phyloP scores from a whole-genome alignment of 2,888 invertebrate genomes.

The Cepaea hortensis region DNA sequence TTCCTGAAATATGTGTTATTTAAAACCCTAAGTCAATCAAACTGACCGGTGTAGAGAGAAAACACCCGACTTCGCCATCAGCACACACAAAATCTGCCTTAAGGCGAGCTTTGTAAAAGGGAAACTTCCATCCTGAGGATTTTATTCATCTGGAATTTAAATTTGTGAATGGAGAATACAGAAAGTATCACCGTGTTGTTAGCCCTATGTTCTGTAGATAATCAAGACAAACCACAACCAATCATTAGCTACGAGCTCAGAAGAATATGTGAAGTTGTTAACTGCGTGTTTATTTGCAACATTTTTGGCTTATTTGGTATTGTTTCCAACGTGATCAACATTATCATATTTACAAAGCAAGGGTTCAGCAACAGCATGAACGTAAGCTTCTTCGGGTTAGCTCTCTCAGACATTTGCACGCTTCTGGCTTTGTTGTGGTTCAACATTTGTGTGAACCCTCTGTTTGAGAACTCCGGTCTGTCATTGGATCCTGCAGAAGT shows the following conservation, averaged over 20 bases:
- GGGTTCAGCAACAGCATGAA: slow-evolving; percentile 8
- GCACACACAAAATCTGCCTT: no score
- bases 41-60: no score
- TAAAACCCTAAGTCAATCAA: no score
- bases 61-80: no score
- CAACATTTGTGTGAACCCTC: slow-evolving; percentile 24
- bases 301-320: slow-evolving; percentile 17
- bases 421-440: slow-evolving; percentile 7
- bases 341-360: slow-evolving; percentile 3
- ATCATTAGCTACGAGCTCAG: slow-evolving; percentile 5
- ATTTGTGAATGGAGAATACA: not conserved
- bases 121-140: no score
- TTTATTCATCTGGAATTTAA: not conserved
- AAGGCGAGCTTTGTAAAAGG: no score
- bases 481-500: slow-evolving; percentile 16
- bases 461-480: slow-evolving; percentile 14
- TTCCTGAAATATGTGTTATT: no score
- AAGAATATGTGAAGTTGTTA: slow-evolving; percentile 8
- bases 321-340: slow-evolving; percentile 2
- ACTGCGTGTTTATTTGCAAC: slow-evolving; percentile 14
- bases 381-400: slow-evolving; percentile 12
- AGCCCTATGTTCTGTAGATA: not conserved
- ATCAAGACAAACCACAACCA: not conserved
- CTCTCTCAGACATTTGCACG: slow-evolving; percentile 9
- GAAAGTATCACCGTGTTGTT: not conserved